Percentiles rank a stretch among this genome's conserved stretches.
These are phyloP conservation scores for Phengaris alcon DNA, from an alignment of 2,888 invertebrate genomes.

Conservation along the genomic window DNA sequence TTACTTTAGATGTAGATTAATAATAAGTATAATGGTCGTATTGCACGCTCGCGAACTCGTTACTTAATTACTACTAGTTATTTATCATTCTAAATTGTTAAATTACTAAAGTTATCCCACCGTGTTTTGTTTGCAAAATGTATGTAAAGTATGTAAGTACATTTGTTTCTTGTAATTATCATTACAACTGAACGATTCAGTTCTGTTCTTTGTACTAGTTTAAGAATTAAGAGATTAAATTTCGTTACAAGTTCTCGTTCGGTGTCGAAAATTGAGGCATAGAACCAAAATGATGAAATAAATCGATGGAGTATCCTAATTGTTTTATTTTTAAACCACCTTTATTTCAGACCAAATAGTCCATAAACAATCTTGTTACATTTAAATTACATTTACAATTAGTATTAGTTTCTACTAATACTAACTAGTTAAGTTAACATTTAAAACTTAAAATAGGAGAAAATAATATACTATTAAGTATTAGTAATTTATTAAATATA, in stretches of 20 bases:
- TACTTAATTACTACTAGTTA: slow-evolving; percentile 23
- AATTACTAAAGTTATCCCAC: slow-evolving; percentile 16
- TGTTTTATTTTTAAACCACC: slow-evolving; percentile 19
- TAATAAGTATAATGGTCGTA: neutral
- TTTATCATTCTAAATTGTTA: slow-evolving; percentile 18
- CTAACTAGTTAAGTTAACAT: too few species aligned
- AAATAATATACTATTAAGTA: too few species aligned
- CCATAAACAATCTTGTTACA: too few species aligned
- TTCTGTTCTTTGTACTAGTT: neutral
- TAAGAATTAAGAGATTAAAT: slow-evolving; percentile 34
- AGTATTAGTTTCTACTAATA: too few species aligned
- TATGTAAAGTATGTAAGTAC: neutral
- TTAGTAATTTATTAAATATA: too few species aligned
- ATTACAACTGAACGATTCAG: neutral
- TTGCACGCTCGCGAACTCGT: neutral
- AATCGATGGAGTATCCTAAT: slow-evolving; percentile 33
- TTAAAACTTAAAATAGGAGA: too few species aligned
- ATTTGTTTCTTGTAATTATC: neutral
- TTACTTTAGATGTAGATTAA: slow-evolving; percentile 23
- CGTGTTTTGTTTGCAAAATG: neutral
- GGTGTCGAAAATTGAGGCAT: slow-evolving; percentile 54
- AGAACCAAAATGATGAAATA: slow-evolving; percentile 60
- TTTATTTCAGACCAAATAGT: too few species aligned
- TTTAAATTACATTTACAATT: too few species aligned
- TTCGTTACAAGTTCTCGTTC: slow-evolving; percentile 42